These are phyloP conservation scores for Spinus olivaceus DNA, from an alignment of 2,797 vertebrate species.

Conservation along the genomic window DNA sequence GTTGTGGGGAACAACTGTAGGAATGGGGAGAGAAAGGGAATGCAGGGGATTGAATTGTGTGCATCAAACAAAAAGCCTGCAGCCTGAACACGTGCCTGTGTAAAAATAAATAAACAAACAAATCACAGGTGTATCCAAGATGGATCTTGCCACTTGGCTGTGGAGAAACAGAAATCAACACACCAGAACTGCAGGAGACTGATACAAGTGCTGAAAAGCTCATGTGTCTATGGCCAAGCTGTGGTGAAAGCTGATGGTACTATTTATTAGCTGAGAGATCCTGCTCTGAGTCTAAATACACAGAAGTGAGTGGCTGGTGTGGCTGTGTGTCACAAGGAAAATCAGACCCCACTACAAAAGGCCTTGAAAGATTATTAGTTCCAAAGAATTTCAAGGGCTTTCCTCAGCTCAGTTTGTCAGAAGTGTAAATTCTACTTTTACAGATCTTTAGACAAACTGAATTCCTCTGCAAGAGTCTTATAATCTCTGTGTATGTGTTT, in stretches of 20 bases:
- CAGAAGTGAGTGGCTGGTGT: slow-evolving; percentile 15
- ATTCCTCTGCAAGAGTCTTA: background rate
- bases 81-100: background rate
- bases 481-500: background rate
- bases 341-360: background rate
- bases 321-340: background rate
- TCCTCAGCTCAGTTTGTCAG: background rate
- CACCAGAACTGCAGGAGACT: slow-evolving; percentile 41
- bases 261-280: slow-evolving; percentile 59
- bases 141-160: background rate
- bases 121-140: background rate
- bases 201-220: slow-evolving; percentile 66
- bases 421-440: background rate
- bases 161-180: slow-evolving; percentile 53
- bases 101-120: background rate
- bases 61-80: background rate
- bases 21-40: background rate
- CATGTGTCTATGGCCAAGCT: slow-evolving; percentile 33
- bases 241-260: slow-evolving; percentile 47
- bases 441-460: background rate
- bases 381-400: background rate
- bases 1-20: background rate
- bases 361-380: background rate
- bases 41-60: background rate
- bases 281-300: background rate